Percentiles rank a stretch among this genome's conserved stretches.
phyloP scores from a whole-genome alignment of 2,113 vertebrate genomes.

The Cavia porcellus region DNA sequence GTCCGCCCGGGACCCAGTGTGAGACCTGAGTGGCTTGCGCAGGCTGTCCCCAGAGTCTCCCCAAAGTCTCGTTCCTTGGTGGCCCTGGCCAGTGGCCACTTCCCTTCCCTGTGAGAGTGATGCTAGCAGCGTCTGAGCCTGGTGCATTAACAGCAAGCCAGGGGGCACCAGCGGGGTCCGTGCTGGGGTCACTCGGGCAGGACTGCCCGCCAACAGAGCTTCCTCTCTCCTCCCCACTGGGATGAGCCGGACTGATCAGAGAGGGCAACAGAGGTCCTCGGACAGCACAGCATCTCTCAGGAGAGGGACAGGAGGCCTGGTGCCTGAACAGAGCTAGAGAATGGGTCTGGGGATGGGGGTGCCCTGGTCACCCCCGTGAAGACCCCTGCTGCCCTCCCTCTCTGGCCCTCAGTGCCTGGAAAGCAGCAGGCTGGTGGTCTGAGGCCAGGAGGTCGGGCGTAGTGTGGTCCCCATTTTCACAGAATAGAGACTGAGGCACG shows the following conservation, averaged over 20 bases:
- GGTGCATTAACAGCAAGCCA: background rate
- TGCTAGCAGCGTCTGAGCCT: background rate
- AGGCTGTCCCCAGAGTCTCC: background rate
- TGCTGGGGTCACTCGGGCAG: background rate
- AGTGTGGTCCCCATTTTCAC: background rate
- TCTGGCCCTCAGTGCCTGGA: accelerated
- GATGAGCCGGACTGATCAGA: background rate
- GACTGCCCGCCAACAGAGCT: background rate
- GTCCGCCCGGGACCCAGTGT: background rate
- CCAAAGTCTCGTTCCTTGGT: accelerated
- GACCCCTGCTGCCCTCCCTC: background rate
- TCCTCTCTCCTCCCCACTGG: background rate
- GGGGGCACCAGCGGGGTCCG: too few relatives aligned
- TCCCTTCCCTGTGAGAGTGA: accelerated
- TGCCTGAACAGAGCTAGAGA: background rate
- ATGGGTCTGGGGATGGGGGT: background rate
- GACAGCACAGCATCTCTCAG: accelerated
- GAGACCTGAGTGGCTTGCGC: background rate
- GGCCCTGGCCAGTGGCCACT: accelerated
- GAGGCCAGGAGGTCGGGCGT: accelerated
- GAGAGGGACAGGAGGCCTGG: background rate
- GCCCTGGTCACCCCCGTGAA: accelerated
- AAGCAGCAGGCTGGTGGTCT: background rate
- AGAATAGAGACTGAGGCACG: background rate
- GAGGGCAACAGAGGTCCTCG: background rate